Evolutionary conservation across 2,888 invertebrate genomes (phyloP).

Genomic region (Proisotoma minuta): DNA sequence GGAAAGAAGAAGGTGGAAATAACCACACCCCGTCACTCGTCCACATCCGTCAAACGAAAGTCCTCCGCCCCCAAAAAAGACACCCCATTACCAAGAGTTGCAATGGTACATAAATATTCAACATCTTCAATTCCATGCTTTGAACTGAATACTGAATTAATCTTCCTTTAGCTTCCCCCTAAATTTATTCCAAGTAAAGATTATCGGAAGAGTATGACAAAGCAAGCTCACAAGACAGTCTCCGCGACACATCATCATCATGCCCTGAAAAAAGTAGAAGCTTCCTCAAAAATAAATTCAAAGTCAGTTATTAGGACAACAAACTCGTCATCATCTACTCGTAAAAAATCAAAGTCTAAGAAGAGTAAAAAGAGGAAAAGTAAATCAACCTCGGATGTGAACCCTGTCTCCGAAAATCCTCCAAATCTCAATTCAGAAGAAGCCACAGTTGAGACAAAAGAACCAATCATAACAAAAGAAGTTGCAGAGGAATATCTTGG

Average conservation of each 20-base stretch:
- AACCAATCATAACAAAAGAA: no score
- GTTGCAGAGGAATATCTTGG: conserved; percentile 1
- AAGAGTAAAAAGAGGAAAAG: conserved; percentile 4
- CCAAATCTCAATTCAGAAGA: no score
- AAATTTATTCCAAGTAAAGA: background rate
- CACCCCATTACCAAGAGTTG: conserved; percentile 3
- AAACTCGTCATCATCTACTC: background rate
- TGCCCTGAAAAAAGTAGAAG: background rate
- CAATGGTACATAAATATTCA: background rate
- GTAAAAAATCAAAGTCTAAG: background rate
- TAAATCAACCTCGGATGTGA: background rate
- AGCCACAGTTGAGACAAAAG: no score
- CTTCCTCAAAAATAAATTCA: background rate
- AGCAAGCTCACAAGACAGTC: no score
- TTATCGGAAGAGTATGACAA: no score
- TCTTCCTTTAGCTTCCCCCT: background rate
- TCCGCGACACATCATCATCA: no score
- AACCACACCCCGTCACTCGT: conserved; percentile 1
- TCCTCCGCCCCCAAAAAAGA: background rate
- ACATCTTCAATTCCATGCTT: background rate
- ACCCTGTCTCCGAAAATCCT: background rate
- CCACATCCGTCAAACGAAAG: background rate
- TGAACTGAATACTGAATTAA: no score
- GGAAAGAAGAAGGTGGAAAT: conserved; percentile 8
- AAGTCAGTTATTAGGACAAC: background rate